Evolutionary conservation across 2,888 invertebrate species (phyloP).

Genomic region (Timema podura): DNA sequence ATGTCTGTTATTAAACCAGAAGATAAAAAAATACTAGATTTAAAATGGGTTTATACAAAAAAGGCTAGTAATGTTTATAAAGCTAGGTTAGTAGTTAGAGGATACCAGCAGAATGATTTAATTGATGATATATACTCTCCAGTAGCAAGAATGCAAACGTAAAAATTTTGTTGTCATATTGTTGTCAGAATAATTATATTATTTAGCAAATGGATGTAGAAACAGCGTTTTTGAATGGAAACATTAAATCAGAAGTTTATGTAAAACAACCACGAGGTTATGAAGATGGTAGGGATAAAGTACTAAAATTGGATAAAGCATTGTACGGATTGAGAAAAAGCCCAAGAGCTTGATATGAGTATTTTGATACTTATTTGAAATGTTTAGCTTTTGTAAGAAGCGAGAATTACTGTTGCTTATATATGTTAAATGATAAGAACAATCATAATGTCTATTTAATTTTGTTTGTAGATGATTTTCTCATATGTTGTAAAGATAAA

Average conservation of each 20-base stretch:
- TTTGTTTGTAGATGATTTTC: not conserved
- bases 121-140: not conserved
- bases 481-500: slow-evolving; percentile 9
- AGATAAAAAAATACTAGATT: too few species aligned
- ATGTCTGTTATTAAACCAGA: not conserved
- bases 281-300: not conserved
- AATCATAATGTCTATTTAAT: not conserved
- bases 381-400: not conserved
- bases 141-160: slow-evolving; percentile 4
- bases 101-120: too few species aligned
- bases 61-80: too few species aligned
- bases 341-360: slow-evolving; percentile 1
- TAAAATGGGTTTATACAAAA: too few species aligned
- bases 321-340: not conserved
- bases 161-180: not conserved
- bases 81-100: too few species aligned
- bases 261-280: not conserved
- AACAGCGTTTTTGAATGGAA: not conserved
- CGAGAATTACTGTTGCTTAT: not conserved
- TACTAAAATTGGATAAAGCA: not conserved
- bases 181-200: not conserved
- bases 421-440: not conserved
- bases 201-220: not conserved
- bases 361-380: not conserved
- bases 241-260: not conserved